Percentiles rank a stretch among this genome's conserved stretches.
phyloP scores from a whole-genome alignment of 1,140 invertebrate genomes.

The Euschistus heros region DNA sequence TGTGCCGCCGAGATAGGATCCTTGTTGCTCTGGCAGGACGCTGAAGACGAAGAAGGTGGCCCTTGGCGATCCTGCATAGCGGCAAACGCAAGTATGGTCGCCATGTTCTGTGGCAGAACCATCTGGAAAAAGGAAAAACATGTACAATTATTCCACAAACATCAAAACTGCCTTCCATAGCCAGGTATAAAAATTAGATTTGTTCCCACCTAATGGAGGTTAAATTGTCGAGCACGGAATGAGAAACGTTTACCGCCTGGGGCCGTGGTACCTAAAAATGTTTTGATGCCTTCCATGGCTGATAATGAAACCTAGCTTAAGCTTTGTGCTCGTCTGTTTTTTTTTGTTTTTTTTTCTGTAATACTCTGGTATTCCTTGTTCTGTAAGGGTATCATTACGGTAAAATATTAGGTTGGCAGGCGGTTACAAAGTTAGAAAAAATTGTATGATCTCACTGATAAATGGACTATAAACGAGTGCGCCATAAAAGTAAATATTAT shows the following conservation, averaged over 20 bases:
- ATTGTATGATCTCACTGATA: too few species aligned
- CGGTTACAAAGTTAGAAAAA: too few species aligned
- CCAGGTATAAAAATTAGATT: slow-evolving; percentile 10
- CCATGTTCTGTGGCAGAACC: slow-evolving; percentile 31
- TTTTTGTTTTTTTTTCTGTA: too few species aligned
- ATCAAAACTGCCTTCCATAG: neutral
- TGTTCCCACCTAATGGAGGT: neutral
- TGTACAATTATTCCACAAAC: neutral
- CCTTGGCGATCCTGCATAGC: slow-evolving; percentile 28
- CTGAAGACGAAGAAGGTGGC: neutral
- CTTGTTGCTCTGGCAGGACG: neutral
- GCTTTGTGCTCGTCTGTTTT: too few species aligned
- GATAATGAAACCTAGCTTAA: too few species aligned
- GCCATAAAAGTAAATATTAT: too few species aligned
- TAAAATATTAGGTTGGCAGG: too few species aligned
- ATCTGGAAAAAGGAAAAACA: slow-evolving; percentile 25
- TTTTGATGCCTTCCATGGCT: neutral
- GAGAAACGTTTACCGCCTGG: neutral
- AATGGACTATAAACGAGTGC: too few species aligned
- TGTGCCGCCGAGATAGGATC: neutral
- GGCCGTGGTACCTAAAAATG: neutral
- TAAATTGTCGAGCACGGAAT: neutral
- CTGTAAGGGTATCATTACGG: too few species aligned
- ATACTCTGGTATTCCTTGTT: too few species aligned
- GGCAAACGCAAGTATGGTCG: slow-evolving; percentile 30